Percentiles rank a stretch among this genome's conserved stretches.
Evolutionary conservation across 1,140 invertebrate genomes (phyloP).

Genomic region (Zaprionus lachaisei): DNA sequence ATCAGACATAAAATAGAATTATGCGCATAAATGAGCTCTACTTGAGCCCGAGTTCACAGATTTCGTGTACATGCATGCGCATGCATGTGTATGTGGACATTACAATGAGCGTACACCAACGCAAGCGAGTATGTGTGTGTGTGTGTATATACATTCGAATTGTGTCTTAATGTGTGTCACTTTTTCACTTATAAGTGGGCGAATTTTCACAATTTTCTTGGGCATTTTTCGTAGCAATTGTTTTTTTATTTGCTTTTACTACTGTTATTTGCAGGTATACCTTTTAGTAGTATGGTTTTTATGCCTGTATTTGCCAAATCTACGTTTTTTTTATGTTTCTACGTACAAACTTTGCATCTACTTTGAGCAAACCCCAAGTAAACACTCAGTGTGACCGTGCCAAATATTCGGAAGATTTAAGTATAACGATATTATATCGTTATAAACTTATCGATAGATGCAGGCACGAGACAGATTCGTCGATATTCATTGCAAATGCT

Average conservation of each 20-base stretch:
- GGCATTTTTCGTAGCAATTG: neutral
- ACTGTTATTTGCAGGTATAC: neutral
- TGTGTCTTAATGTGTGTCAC: constrained; percentile 38
- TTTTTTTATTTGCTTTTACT: constrained; percentile 4
- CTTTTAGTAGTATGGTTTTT: constrained; percentile 1
- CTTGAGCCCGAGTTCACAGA: constrained; percentile 8
- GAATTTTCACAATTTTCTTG: constrained; percentile 4
- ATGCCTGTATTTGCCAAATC: neutral
- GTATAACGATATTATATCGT: neutral
- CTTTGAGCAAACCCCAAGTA: constrained; percentile 24
- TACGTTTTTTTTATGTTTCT: constrained; percentile 15
- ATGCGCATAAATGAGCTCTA: constrained; percentile 23
- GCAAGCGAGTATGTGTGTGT: neutral
- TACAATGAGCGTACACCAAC: neutral
- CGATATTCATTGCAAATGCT: too few relatives aligned
- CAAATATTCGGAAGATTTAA: neutral
- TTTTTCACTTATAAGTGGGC: constrained; percentile 26
- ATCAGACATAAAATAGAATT: constrained; percentile 44
- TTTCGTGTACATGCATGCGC: neutral
- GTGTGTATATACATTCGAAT: constrained; percentile 19
- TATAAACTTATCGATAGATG: constrained; percentile 1
- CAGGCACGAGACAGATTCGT: neutral
- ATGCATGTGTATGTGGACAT: neutral
- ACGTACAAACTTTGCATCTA: constrained; percentile 8
- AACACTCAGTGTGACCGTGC: constrained; percentile 27